phyloP scores from a whole-genome alignment of 2,113 vertebrate species.

The Hystrix cristata region DNA sequence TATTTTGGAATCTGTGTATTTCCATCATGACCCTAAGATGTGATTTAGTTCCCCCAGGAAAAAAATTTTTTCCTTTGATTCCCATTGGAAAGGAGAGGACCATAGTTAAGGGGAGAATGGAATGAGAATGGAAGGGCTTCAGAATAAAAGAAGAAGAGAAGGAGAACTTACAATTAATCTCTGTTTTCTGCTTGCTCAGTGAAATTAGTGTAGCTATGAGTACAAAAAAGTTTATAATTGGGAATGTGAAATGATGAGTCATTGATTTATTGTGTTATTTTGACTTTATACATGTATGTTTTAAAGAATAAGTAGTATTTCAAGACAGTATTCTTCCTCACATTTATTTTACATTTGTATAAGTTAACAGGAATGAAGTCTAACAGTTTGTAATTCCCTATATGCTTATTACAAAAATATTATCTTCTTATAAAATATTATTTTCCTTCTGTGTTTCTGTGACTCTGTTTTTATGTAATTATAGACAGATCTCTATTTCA shows the following conservation, averaged over 20 bases:
- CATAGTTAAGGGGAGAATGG: not conserved
- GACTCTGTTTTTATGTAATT: conserved; percentile 57
- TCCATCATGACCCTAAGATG: not conserved
- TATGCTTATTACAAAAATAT: conserved; percentile 32
- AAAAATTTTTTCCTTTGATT: not conserved
- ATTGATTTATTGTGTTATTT: conserved; percentile 77
- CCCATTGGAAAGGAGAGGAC: conserved; percentile 28
- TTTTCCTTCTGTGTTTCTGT: conserved; percentile 29
- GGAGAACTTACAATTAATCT: conserved; percentile 59
- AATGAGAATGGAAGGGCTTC: not conserved
- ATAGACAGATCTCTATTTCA: conserved; percentile 52
- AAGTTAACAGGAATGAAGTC: conserved; percentile 59
- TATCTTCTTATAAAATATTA: conserved; percentile 41
- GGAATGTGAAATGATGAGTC: conserved; percentile 77
- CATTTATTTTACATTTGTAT: conserved; percentile 66
- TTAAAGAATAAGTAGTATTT: conserved; percentile 66
- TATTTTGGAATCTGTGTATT: not conserved
- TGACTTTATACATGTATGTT: conserved; percentile 74
- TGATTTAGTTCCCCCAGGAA: not conserved
- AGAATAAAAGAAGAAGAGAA: not conserved
- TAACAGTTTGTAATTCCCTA: conserved; percentile 43
- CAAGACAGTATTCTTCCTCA: conserved; percentile 73
- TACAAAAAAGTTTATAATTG: conserved; percentile 64
- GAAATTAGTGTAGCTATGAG: conserved; percentile 64
- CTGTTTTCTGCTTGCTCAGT: conserved; percentile 57